Base-by-base conservation (phyloP, 2,797 vertebrate genomes). In the Muscicapa striata region DNA sequence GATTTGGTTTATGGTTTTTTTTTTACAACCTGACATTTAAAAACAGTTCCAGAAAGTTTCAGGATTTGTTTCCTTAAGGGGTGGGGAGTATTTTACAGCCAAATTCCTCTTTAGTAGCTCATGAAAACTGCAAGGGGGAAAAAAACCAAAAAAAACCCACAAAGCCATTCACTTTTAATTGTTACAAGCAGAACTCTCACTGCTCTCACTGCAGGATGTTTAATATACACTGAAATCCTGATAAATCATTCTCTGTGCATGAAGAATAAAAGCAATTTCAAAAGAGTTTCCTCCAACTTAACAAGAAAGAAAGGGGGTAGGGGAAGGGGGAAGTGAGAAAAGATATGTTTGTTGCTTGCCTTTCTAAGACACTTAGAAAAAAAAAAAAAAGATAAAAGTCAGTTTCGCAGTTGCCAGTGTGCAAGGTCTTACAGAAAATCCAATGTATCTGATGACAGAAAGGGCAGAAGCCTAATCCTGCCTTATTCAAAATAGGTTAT, bases 81-180 rank as follows among this genome's bases (percentile, higher is more conserved):
- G 63, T 32, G 7, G 14, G 18, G 30, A 59, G 22, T 54, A 52
- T 90, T 82, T 90, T 90, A 66, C 59, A 70, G 55, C 10, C 52
- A 80, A 87, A 67, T 55, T 93, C n/a, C 27, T 95, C 63, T 89
- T 89, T 67, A 89, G 7, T 69, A 87, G 36, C 11, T 84, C 63
- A 73, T 55, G 63, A 95, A 94, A 92, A 91, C 19, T 62, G 23
- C 61, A 83, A 63, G 40, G 2, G 27, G 81, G 69, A 63, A 34
- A 0, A 81, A 72, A 55, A 81, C 9, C 9, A 8, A 36, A 72
- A 55, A 41, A 0, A 0, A 41, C 0, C 0, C 16, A 74, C 21
- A 57, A 58, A 80, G 13, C 6, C 43, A 84, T 83, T 96, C 38
- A 57, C 15, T 93, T 84, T 77, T 75, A 76, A 91, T 90, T 68